Evolutionary conservation across 1,140 invertebrate species (phyloP).

Genomic region (Pseudomyrmex pallidus): DNA sequence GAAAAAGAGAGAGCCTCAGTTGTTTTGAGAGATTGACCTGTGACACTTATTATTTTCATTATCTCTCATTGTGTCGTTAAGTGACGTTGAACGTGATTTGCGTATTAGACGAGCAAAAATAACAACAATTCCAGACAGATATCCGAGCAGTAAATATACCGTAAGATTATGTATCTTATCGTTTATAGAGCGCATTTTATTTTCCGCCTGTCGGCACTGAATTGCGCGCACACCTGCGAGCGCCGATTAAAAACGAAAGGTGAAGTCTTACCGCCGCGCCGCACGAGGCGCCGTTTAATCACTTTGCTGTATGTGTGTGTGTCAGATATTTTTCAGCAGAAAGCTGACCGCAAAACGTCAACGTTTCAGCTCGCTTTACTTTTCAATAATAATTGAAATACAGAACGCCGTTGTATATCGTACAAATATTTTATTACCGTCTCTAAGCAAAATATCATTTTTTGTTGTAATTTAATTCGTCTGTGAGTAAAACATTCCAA

Average conservation of each 20-base stretch:
- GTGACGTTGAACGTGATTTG: not conserved
- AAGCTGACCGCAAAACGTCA: not conserved
- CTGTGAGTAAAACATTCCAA: not conserved
- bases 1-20: not conserved
- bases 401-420: not conserved
- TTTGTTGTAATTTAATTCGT: not conserved
- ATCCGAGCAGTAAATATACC: constrained; percentile 3
- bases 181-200: constrained; percentile 20
- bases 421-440: not conserved
- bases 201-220: constrained; percentile 16
- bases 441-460: not conserved
- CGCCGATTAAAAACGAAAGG: constrained; percentile 41
- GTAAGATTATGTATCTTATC: constrained; percentile 20
- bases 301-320: not conserved
- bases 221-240: constrained; percentile 36
- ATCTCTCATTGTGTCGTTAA: not conserved
- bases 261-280: not conserved
- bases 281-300: constrained; percentile 14
- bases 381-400: constrained; percentile 1
- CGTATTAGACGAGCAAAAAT: not conserved
- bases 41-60: constrained; percentile 2
- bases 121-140: not conserved
- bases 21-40: not conserved
- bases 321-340: not conserved
- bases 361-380: not conserved